Conservation (phyloP, 2,113 vertebrate genomes). For the Forbesichthys papilliferus region DNA sequence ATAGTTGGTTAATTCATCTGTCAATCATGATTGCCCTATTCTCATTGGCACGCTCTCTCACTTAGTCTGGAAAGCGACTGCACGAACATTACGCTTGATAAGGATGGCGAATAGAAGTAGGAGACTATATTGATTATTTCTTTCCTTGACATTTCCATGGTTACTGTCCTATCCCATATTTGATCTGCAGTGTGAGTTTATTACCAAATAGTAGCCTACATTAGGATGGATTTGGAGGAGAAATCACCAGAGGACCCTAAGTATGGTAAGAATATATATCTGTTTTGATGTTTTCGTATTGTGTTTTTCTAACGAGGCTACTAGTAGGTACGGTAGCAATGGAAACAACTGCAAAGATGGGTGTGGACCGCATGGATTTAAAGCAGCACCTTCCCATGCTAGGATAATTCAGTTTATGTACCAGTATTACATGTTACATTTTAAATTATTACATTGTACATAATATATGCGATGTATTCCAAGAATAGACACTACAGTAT, state of each 20-base stretch:
- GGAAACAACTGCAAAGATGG: constrained; percentile 70
- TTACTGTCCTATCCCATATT: constrained; percentile 51
- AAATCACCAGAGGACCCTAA: constrained; percentile 66
- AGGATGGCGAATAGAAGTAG: constrained; percentile 1
- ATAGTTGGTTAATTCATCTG: constrained; percentile 42
- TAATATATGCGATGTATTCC: background rate
- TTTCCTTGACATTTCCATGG: constrained; percentile 60
- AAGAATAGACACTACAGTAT: background rate
- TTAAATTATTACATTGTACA: background rate
- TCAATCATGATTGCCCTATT: constrained; percentile 5
- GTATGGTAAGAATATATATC: constrained; percentile 63
- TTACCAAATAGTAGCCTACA: background rate
- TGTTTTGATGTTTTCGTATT: background rate
- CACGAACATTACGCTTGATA: background rate
- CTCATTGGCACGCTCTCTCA: constrained; percentile 53
- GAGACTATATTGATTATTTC: constrained; percentile 41
- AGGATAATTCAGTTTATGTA: constrained; percentile 1
- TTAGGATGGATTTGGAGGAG: constrained; percentile 69
- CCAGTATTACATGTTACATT: too few relatives aligned
- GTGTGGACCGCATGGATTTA: constrained; percentile 66
- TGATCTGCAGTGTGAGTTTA: constrained; percentile 29
- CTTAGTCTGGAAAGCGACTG: constrained; percentile 19
- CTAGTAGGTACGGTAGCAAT: constrained; percentile 19
- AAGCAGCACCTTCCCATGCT: constrained; percentile 33
- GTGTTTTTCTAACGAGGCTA: constrained; percentile 13